Evolutionary conservation across 2,888 invertebrate species (phyloP).

Genomic region (Linyphia triangularis): DNA sequence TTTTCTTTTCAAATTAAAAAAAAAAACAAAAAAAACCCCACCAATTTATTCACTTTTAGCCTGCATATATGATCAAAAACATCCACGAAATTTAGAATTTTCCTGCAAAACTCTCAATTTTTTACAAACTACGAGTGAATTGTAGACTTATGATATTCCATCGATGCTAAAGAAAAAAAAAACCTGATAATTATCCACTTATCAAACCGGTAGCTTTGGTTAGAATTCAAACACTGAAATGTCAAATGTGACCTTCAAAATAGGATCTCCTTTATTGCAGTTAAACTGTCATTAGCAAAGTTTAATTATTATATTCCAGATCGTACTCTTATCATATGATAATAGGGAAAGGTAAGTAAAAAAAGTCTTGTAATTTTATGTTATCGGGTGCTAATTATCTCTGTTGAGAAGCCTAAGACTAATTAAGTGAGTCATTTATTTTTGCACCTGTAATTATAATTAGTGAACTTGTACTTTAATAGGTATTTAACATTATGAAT

Average conservation of each 20-base stretch:
- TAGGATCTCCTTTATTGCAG: not conserved
- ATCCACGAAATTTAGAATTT: too few relatives aligned
- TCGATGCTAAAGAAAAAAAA: too few relatives aligned
- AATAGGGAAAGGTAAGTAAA: not conserved
- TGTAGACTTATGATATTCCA: too few relatives aligned
- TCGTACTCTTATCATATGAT: not conserved
- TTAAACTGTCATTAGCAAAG: constrained; percentile 9
- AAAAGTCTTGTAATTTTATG: not conserved
- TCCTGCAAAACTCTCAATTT: too few relatives aligned
- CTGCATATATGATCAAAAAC: too few relatives aligned
- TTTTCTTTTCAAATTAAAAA: too few relatives aligned
- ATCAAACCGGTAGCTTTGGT: not conserved
- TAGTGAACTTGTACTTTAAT: not conserved
- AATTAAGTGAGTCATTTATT: not conserved
- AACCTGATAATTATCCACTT: not conserved
- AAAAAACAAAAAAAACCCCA: too few relatives aligned
- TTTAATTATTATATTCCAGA: not conserved
- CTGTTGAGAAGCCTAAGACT: not conserved
- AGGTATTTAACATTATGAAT: not conserved
- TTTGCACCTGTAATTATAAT: not conserved
- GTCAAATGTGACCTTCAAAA: not conserved
- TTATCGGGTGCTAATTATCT: not conserved
- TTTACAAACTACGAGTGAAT: too few relatives aligned
- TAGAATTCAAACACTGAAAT: not conserved
- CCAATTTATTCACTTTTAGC: too few relatives aligned